Evolutionary conservation across 1,140 invertebrate species (phyloP), one percentile per base, ranked within the genome.

Genomic region (Cydia strobilella): DNA sequence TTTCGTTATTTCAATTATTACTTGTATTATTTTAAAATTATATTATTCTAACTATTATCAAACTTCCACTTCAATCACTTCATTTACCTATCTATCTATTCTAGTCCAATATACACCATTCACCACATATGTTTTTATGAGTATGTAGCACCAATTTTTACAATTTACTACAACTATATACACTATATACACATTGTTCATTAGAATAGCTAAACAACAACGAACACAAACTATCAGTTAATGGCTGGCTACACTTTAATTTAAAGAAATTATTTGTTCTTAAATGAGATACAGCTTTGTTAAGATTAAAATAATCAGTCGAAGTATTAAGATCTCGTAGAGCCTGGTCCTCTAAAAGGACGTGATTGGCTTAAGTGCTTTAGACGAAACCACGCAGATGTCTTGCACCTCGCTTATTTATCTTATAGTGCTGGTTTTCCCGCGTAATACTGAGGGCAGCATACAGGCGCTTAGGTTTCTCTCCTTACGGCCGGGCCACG

Each of bases 211-310:
- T 59, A 25, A 18, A 59, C 75, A 74, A 81, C 62, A 80, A 72
- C 74, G 35, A 39, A 82, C 77, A 79, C 73, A 80, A 35, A 80
- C 76, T 66, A 84, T 88, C 84, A 85, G 81, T 76, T 86, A 86
- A 86, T 84, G 84, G 87, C 89, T 90, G 87, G 85, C 88, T 85
- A 88, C 89, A 89, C 87, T 88, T 87, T 89, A 59, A 23, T 88
- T 85, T 85, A 81, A 85, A 86, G 81, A 80, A 90, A 90, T 87
- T 82, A 82, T 85, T 91, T 88, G 85, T 90, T 90, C 88, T 81
- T 90, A 89, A 85, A 84, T 90, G 89, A 90, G 89, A 89, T 88
- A 88, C 77, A 84, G 84, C 69, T 82, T 63, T 82, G 79, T 82
- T 83, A 81, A 81, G 77, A 84, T 86, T 84, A 88, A 77, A 83